Conservation (phyloP, 2,797 vertebrate genomes). For the Chromis chromis region DNA sequence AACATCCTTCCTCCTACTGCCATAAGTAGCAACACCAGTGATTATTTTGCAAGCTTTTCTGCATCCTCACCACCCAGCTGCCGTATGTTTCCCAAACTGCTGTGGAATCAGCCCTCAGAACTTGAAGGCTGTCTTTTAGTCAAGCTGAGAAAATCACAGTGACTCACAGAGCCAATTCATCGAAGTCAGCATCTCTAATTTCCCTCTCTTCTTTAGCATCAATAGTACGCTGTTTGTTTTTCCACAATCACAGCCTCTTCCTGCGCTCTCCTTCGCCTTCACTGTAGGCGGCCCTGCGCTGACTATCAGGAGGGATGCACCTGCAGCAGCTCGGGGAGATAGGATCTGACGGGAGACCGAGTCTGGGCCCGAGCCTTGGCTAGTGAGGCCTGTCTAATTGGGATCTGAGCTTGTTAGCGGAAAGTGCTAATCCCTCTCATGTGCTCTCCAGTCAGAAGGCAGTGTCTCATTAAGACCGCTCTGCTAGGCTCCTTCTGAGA, state of each 20-base stretch:
- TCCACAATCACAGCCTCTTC: conserved; percentile 62
- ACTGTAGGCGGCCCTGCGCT: conserved; percentile 16
- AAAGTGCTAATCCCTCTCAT: conserved; percentile 86
- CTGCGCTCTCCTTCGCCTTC: conserved; percentile 51
- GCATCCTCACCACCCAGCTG: neutral
- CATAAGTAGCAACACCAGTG: conserved; percentile 1
- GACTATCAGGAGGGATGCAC: conserved; percentile 71
- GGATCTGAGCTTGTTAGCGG: conserved; percentile 84
- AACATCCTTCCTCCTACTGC: too few relatives aligned
- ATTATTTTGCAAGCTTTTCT: conserved; percentile 15
- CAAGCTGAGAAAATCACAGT: conserved; percentile 35
- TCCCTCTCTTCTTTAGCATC: conserved; percentile 52
- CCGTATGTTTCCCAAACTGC: conserved; percentile 38
- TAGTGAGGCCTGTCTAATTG: conserved; percentile 84
- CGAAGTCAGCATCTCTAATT: conserved; percentile 52
- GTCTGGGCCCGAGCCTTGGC: conserved; percentile 58
- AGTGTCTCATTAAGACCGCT: conserved; percentile 83
- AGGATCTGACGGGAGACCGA: conserved; percentile 65
- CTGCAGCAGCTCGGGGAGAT: conserved; percentile 70
- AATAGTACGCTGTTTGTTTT: conserved; percentile 66
- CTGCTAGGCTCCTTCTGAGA: conserved; percentile 74
- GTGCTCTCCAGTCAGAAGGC: conserved; percentile 84
- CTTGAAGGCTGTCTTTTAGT: conserved; percentile 33
- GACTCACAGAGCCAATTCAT: conserved; percentile 56
- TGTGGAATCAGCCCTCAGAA: conserved; percentile 23